Percentiles rank a stretch among this genome's conserved stretches.
These are phyloP conservation scores for Arctopsyche grandis DNA, from an alignment of 1,140 invertebrate genomes.

Conservation along the genomic window DNA sequence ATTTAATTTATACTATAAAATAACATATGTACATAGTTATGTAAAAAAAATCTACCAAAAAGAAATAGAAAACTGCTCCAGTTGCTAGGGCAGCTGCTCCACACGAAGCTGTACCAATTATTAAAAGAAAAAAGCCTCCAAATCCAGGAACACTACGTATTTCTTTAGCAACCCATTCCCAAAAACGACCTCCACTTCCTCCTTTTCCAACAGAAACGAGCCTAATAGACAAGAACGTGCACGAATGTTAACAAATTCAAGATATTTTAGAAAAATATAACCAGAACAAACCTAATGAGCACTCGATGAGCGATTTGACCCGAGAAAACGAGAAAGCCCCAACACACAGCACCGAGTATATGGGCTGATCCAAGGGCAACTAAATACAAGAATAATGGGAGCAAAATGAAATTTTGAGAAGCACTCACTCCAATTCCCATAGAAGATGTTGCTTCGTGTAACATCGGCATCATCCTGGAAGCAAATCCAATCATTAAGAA, in stretches of 20 bases:
- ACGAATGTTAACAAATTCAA: conserved; percentile 6
- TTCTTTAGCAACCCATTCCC: conserved; percentile 66
- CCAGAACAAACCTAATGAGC: conserved; percentile 64
- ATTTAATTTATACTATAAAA: conserved; percentile 6
- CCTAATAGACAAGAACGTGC: conserved; percentile 32
- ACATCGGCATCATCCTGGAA: conserved; percentile 41
- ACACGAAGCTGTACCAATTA: conserved; percentile 57
- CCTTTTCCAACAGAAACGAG: conserved; percentile 60
- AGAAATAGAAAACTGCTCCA: conserved; percentile 68
- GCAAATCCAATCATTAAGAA: conserved; percentile 4
- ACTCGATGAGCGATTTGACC: conserved; percentile 70
- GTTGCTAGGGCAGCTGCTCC: conserved; percentile 64
- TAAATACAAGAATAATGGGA: conserved; percentile 61
- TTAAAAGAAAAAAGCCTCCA: conserved; percentile 58
- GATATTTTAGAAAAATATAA: background rate
- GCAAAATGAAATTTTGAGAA: conserved; percentile 52
- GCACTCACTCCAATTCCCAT: conserved; percentile 41
- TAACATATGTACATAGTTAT: conserved; percentile 9
- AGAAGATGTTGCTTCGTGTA: conserved; percentile 56
- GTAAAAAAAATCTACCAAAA: conserved; percentile 64
- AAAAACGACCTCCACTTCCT: conserved; percentile 64
- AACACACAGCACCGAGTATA: conserved; percentile 62
- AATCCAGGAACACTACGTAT: conserved; percentile 61
- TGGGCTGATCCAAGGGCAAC: conserved; percentile 65
- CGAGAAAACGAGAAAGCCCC: conserved; percentile 66